phyloP scores from a whole-genome alignment of 30 jellyfish, hydroid and myxozoan genomes.

The Rhopilema esculentum region DNA sequence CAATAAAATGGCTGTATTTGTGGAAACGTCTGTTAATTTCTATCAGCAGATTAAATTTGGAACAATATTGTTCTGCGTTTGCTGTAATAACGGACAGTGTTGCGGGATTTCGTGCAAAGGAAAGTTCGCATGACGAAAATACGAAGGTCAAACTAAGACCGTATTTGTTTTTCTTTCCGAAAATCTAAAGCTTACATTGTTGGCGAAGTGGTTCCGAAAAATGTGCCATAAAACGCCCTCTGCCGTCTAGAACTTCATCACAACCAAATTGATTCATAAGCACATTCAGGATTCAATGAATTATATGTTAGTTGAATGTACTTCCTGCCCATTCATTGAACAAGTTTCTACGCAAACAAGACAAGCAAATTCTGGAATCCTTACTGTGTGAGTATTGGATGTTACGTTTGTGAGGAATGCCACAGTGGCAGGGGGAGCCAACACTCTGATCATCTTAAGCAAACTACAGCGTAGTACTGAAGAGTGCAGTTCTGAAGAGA shows the following conservation, averaged over 20 bases:
- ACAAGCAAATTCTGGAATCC: slow-evolving; percentile 5
- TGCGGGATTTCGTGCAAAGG: neutral
- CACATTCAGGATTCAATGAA: slow-evolving; percentile 23
- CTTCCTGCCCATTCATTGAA: slow-evolving; percentile 44
- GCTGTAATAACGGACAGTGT: neutral
- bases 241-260: neutral
- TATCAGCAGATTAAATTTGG: neutral
- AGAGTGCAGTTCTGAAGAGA: neutral
- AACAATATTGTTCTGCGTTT: neutral
- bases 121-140: neutral
- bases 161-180: neutral
- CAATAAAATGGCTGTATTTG: neutral
- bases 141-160: neutral
- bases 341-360: slow-evolving; percentile 43
- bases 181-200: neutral
- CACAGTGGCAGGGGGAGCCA: neutral
- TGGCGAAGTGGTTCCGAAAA: neutral
- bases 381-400: slow-evolving; percentile 1
- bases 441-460: neutral
- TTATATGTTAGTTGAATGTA: slow-evolving; percentile 21
- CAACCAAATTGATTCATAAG: slow-evolving; percentile 17
- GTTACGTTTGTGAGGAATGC: slow-evolving; percentile 14
- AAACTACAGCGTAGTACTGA: neutral
- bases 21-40: neutral
- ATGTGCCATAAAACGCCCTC: slow-evolving; percentile 8